Evolutionary conservation across 2,797 vertebrate species (phyloP).

Genomic region (Molothrus aeneus): DNA sequence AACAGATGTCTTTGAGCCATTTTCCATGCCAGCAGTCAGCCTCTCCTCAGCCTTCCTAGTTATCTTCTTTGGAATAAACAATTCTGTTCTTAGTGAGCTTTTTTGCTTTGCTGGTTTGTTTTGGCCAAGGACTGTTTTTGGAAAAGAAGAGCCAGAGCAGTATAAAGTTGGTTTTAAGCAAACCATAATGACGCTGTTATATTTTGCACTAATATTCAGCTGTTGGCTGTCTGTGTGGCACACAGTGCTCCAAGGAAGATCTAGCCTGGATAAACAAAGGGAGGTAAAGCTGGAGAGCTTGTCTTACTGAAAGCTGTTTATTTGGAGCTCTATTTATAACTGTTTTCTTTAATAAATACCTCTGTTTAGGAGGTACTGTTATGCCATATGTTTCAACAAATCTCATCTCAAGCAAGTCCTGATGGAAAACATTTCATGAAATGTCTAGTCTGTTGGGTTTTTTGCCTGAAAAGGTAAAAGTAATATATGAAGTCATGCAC

Average conservation of each 20-base stretch:
- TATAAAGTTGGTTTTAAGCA: neutral
- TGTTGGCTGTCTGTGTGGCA: neutral
- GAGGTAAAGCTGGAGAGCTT: neutral
- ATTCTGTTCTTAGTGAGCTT: neutral
- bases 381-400: conserved; percentile 8
- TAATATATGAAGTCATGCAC: neutral
- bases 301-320: neutral
- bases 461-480: neutral
- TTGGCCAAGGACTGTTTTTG: neutral
- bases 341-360: conserved; percentile 17
- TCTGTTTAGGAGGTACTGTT: conserved; percentile 21
- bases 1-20: neutral
- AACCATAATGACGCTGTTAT: neutral
- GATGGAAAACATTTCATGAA: neutral
- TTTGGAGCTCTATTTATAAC: conserved; percentile 6
- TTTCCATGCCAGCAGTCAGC: neutral
- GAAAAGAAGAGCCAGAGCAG: neutral
- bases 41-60: neutral
- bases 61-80: neutral
- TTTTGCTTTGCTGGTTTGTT: neutral
- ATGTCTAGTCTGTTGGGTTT: neutral
- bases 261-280: neutral
- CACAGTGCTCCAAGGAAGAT: neutral
- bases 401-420: neutral
- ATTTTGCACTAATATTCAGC: neutral